Evolutionary conservation across 2,888 invertebrate genomes (phyloP).

Genomic region (Hipparchia semele): DNA sequence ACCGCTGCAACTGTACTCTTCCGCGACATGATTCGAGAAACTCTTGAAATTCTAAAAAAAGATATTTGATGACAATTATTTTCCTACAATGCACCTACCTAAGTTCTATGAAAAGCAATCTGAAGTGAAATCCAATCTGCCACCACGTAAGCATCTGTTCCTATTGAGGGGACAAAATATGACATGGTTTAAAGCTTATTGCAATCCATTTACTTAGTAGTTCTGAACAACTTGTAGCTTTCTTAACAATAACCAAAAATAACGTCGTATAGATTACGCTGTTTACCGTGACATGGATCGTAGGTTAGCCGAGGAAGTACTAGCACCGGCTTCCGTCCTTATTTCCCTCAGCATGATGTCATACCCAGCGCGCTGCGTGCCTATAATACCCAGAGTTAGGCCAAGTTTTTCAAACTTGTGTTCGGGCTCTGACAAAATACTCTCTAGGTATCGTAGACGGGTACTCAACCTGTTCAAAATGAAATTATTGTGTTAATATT

Average conservation of each 20-base stretch:
- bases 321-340: slow-evolving; percentile 25
- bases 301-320: slow-evolving; percentile 31
- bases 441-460: slow-evolving; percentile 73
- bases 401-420: slow-evolving; percentile 61
- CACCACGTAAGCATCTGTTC: no score
- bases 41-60: slow-evolving; percentile 3
- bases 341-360: slow-evolving; percentile 72
- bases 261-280: no score
- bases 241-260: no score
- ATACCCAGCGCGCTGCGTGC: slow-evolving; percentile 71
- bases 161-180: no score
- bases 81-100: no score
- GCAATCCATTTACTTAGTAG: no score
- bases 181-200: no score
- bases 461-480: slow-evolving; percentile 47
- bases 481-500: background rate
- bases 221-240: no score
- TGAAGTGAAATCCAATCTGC: background rate
- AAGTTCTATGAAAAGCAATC: background rate
- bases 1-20: slow-evolving; percentile 26
- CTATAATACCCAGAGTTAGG: slow-evolving; percentile 82
- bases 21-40: slow-evolving; percentile 26
- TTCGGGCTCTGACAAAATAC: slow-evolving; percentile 76
- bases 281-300: slow-evolving; percentile 30
- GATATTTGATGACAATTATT: background rate